Evolutionary conservation across 2,797 vertebrate species (phyloP).

Genomic region (Chrysolophus pictus): DNA sequence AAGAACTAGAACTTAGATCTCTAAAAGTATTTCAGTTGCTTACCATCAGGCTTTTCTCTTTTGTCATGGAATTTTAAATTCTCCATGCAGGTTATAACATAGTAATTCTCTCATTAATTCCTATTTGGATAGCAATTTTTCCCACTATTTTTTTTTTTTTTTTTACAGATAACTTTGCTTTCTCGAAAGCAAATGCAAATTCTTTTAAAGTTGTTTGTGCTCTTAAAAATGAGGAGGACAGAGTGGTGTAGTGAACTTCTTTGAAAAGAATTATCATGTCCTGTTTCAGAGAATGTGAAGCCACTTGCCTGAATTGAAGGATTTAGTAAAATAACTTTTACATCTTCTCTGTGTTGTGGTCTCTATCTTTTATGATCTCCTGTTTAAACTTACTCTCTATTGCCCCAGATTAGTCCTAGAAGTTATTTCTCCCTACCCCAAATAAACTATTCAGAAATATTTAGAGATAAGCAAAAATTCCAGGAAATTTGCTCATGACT

Average conservation of each 20-base stretch:
- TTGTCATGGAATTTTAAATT: neutral
- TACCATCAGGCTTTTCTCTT: neutral
- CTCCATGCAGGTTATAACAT: neutral
- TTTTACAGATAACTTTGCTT: neutral
- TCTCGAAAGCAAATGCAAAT: neutral
- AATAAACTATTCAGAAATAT: neutral
- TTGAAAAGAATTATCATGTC: fast-evolving
- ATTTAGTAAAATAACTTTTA: neutral
- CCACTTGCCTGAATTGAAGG: neutral
- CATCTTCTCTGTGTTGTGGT: neutral
- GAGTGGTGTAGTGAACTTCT: neutral
- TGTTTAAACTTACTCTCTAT: neutral
- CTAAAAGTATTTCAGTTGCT: neutral
- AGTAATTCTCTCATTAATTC: neutral
- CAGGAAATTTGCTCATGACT: neutral
- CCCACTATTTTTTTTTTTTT: neutral
- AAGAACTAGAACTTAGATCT: neutral
- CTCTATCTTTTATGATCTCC: neutral
- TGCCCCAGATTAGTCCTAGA: neutral
- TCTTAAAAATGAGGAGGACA: neutral
- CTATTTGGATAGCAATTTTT: neutral
- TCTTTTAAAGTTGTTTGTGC: neutral
- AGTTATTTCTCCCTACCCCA: neutral
- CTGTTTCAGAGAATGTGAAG: neutral
- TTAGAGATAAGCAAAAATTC: neutral